phyloP scores from a whole-genome alignment of 1,140 invertebrate species.

The Lucilia sericata region DNA sequence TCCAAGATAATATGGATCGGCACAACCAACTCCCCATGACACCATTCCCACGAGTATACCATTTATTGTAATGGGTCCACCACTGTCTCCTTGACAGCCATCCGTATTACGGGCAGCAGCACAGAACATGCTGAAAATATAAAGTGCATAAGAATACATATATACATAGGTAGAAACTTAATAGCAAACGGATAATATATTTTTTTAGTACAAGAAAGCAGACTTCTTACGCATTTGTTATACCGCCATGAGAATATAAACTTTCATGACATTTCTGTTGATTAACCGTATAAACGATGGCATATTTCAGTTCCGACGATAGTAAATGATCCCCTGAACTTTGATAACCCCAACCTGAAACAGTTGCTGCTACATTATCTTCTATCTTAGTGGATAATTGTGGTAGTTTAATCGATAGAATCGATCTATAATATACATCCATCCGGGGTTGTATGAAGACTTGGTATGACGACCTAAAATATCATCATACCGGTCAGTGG shows the following conservation, averaged over 20 bases:
- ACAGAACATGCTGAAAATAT: conserved; percentile 68
- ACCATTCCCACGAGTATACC: conserved; percentile 71
- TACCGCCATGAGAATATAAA: conserved; percentile 57
- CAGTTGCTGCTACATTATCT: conserved; percentile 52
- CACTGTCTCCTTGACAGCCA: conserved; percentile 69
- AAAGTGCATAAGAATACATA: neutral
- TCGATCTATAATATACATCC: too few relatives aligned
- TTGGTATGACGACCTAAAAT: too few relatives aligned
- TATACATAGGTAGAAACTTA: neutral
- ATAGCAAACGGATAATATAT: conserved; percentile 31
- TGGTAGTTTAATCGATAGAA: conserved; percentile 57
- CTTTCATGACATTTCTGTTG: conserved; percentile 57
- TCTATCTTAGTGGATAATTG: conserved; percentile 48
- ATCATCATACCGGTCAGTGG: too few relatives aligned
- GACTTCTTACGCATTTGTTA: conserved; percentile 60
- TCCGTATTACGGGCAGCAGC: conserved; percentile 67
- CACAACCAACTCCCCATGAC: conserved; percentile 77
- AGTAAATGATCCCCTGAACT: conserved; percentile 57
- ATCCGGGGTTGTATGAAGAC: too few relatives aligned
- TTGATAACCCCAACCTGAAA: conserved; percentile 66
- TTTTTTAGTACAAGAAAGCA: neutral
- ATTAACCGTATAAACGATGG: conserved; percentile 59
- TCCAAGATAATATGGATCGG: conserved; percentile 71
- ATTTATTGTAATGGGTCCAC: conserved; percentile 68
- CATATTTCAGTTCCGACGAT: conserved; percentile 58